These are phyloP conservation scores for Brachionus plicatilis DNA, from an alignment of 1,140 invertebrate species.

Conservation along the genomic window DNA sequence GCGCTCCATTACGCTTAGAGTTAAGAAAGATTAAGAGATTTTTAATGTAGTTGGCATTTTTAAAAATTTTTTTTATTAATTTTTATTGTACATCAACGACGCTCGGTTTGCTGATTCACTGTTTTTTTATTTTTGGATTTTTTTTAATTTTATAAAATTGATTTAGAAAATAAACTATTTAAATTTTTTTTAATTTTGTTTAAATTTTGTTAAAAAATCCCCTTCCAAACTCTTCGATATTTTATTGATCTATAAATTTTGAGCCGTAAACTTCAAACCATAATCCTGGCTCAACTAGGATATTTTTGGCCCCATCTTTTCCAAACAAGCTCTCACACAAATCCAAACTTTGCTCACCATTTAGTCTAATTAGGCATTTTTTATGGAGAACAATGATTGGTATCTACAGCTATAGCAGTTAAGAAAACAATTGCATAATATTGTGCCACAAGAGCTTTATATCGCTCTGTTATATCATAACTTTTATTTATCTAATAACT, in stretches of 20 bases:
- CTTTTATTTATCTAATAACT: too few relatives aligned
- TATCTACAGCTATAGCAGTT: too few relatives aligned
- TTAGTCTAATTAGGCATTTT: too few relatives aligned
- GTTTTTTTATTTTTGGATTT: neutral
- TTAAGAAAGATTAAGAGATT: neutral
- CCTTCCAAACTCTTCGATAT: neutral
- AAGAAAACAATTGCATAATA: too few relatives aligned
- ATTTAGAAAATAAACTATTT: neutral
- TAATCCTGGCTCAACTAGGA: too few relatives aligned
- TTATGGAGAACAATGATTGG: too few relatives aligned
- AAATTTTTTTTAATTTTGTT: neutral
- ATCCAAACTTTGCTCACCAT: too few relatives aligned
- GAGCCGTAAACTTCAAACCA: too few relatives aligned
- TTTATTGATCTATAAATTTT: neutral
- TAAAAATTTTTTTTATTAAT: neutral
- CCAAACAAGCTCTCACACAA: too few relatives aligned
- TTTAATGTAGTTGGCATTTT: neutral
- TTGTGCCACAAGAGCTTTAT: too few relatives aligned
- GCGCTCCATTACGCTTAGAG: neutral
- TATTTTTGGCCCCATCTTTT: too few relatives aligned
- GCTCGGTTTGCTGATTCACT: neutral
- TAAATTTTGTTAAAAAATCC: neutral
- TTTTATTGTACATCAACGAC: neutral
- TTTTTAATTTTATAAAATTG: neutral
- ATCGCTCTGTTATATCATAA: too few relatives aligned